phyloP scores from a whole-genome alignment of 2,797 vertebrate species.

The Tokudaia tokunoshimensis region DNA sequence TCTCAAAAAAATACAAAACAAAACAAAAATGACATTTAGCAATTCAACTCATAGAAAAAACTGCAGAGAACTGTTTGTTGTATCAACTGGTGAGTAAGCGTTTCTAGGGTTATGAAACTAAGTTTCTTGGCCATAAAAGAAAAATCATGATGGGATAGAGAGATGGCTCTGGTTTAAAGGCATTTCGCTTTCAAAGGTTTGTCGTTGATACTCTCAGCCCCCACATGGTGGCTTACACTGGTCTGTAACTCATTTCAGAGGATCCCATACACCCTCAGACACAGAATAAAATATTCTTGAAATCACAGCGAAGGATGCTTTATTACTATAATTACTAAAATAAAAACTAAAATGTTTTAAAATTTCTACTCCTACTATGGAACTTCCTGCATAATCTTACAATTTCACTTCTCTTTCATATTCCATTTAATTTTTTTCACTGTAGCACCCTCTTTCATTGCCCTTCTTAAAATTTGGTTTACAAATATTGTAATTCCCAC shows the following conservation, averaged over 20 bases:
- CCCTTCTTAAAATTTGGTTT: conserved; percentile 55
- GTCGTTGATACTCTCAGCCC: neutral
- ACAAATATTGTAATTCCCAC: conserved; percentile 9
- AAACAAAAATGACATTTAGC: neutral
- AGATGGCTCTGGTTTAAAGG: neutral
- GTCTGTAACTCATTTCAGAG: neutral
- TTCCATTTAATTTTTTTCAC: neutral
- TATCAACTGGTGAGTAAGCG: neutral
- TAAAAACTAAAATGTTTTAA: conserved; percentile 54
- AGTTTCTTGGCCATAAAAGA: conserved; percentile 23
- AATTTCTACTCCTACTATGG: neutral
- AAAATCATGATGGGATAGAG: neutral
- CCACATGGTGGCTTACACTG: neutral
- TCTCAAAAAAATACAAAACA: neutral
- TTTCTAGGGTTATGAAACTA: conserved; percentile 5
- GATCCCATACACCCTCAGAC: neutral
- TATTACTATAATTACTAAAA: conserved; percentile 42
- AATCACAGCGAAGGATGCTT: neutral
- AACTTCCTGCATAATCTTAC: conserved; percentile 25
- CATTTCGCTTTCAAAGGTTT: neutral
- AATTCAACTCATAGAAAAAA: neutral
- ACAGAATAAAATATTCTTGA: neutral
- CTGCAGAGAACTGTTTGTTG: neutral
- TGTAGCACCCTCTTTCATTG: conserved; percentile 19
- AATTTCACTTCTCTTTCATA: conserved; percentile 46